Evolutionary conservation across 2,888 invertebrate species (phyloP), one percentile per base, ranked within the genome.

Genomic region (Cataglyphis albicans): DNA sequence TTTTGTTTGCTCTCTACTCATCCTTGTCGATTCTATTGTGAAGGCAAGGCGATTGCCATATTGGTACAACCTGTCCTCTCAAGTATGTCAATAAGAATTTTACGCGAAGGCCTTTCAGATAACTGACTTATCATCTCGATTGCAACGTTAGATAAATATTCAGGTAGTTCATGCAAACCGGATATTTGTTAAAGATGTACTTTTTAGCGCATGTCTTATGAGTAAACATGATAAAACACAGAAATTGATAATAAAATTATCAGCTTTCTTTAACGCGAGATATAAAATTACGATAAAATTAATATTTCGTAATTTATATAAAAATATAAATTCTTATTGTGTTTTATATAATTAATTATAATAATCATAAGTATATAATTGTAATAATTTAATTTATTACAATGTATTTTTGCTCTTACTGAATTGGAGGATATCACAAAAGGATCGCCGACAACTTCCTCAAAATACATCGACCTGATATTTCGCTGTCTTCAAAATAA

Each of bases 61-160:
- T 67, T 38, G 63, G 29, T 68, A 74, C 64, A 63, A 82, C 70
- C 48, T 72, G 81, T 78, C 83, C 38, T 52, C 59, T 52, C 59
- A 82, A 82, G 72, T 82, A 32, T 82, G 84, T 48, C 84, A 82
- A 64, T 44, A 32, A 32, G 65, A 67, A 75, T 48, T 82, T 67
- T 55, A 72, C 64, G 41, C 18, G 35, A 9, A 41, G 44, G 59
- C 25, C 32, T 72, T 44, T 44, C 63, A 74, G 82, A 84, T 84
- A 84, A 63, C 68, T 52, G 18, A 48, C 76, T 82, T 84, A 84
- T 84, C 82, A 55, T 57, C 57, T 67, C 55, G 76, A 84, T 72
- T 57, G 57, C 38, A 35, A 21, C 48, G 44, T 81, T 67, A 76
- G 84, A 84, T 84, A 84, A 82, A 76, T 72, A 48, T 32, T 48